Base-by-base conservation (phyloP, 2,113 vertebrate genomes). In the Tretioscincus oriximinensis region DNA sequence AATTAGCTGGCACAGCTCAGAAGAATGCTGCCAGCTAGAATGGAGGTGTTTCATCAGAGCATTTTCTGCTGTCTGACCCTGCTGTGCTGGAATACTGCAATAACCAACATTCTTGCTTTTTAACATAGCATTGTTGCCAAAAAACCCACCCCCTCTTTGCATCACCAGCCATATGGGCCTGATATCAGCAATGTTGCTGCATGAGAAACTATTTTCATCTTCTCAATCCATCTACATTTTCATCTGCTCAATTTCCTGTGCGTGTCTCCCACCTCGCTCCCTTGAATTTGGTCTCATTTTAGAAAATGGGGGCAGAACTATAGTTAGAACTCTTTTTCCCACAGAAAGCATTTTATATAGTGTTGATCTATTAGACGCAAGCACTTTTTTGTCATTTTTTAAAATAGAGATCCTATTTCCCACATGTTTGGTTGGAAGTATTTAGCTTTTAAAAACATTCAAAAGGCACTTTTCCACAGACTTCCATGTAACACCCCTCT, bases 71-170 rank as follows among this genome's bases (percentile, higher is more conserved):
- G 81, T 70, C 82, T 78, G 84, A 58, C 11, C 29, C 74, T 35
- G 45, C 73, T 70, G 66, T 76, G 73, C 31, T 76, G 66, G 80
- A 82, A 76, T 82, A 54, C 29, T 54, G 11, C 8, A 7, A 82
- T 66, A 76, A 76, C 66, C 60, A 76, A 70, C 80, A 64, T 76
- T n/a, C 76, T 76, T 76, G 65, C 63, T 70, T 76, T 79, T 75
- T 67, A 76, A 63, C 71, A 49, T 63, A 76, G 16, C 60, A 49
- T 49, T 22, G 73, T n/a, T 76, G 58, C 51, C 65, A 47, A 11
- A n/a, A 12, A 81, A 29, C 60, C 26, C n/a, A 5, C 28, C n/a
- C 16, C 41, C 41, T 47, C 67, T 63, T 21, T 26, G 64, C 20
- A 70, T 69, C 35, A 76, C 60, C 35, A 24, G 35, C 54, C 66